A percentile compares a stretch with the other conserved stretches of the same genome.
phyloP scores from a whole-genome alignment of 2,888 invertebrate genomes.

The Drosophila macrospina region DNA sequence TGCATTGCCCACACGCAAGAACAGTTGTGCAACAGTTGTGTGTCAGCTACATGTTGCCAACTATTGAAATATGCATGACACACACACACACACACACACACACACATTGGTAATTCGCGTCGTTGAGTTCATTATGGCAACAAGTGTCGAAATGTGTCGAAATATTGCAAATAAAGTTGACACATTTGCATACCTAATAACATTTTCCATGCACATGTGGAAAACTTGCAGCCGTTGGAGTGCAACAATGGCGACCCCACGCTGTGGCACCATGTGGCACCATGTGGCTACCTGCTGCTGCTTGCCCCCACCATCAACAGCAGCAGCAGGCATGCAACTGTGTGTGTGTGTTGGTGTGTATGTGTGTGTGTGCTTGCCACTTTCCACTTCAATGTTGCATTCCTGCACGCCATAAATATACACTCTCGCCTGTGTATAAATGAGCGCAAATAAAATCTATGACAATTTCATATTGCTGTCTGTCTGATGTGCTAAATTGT shows the following conservation, averaged over 20 bases:
- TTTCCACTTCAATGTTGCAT: constrained; percentile 66
- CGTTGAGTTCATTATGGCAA: constrained; percentile 79
- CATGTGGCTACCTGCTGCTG: constrained; percentile 7
- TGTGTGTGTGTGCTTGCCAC: constrained; percentile 61
- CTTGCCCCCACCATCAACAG: constrained; percentile 17
- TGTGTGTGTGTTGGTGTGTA: constrained; percentile 11
- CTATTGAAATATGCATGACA: constrained; percentile 60
- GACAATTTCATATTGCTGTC: constrained; percentile 81
- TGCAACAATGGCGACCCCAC: constrained; percentile 45
- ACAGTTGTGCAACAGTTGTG: constrained; percentile 72
- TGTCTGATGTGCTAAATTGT: constrained; percentile 60
- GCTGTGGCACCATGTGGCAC: constrained; percentile 17
- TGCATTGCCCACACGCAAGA: constrained; percentile 43
- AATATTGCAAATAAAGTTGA: constrained; percentile 83
- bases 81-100: constrained; percentile 26
- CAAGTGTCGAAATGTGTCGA: constrained; percentile 82
- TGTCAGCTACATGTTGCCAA: constrained; percentile 42
- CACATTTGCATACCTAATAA: constrained; percentile 85
- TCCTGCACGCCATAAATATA: constrained; percentile 70
- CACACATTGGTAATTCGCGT: constrained; percentile 15
- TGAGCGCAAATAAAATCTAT: constrained; percentile 75
- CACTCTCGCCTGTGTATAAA: constrained; percentile 21
- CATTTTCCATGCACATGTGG: constrained; percentile 74
- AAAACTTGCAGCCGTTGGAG: constrained; percentile 42
- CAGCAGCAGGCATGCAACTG: constrained; percentile 42